Base-by-base conservation (phyloP, 2,113 vertebrate species). In the Heterochromis multidens region DNA sequence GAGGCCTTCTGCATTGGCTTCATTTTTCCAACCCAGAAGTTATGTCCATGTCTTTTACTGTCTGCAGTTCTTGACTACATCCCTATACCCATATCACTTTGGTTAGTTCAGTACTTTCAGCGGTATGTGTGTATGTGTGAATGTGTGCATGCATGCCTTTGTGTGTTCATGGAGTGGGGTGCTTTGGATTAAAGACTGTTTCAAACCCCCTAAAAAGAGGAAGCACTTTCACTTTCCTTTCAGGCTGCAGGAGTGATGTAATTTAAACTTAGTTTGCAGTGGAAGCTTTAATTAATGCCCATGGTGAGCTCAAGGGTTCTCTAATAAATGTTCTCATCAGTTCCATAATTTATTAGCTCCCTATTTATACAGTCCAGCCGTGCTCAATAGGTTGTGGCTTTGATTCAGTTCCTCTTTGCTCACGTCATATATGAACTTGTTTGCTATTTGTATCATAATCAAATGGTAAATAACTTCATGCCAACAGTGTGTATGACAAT, bases 261-360 rank as follows among this genome's bases (percentile, higher is more conserved):
- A 67, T 81, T 79, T 62, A 77, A 77, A 59, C 21, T 46, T 79
- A 79, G 76, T 84, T 82, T 79, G 33, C 63, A 61, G 33, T 3
- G 25, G 57, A 79, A 86, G 58, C 43, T 83, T 86, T 88, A 87
- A 91, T 91, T 56, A 79, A 56, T 65, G 40, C 37, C 79, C 25
- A 56, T 4, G 1, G n/a, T 33, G 78, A 85, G 29, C 58, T 11
- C 62, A 35, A 78, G 40, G 74, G 10, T 80, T 76, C 63, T 74
- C 14, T 72, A 65, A 80, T 70, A 87, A 60, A 82, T 81, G 31
- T 60, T 77, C 58, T 84, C 67, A 90, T 79, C 79, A 25, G 35
- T 65, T 90, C 79, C 49, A 88, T 76, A 23, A 79, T 79, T 59
- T 60, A 72, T 74, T 61, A 85, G 46, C 81, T 80, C 14, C 63